Percentiles rank a stretch among this genome's conserved stretches.
These are phyloP conservation scores for Etia nguti DNA, from an alignment of 2,113 vertebrate species.

Conservation along the genomic window DNA sequence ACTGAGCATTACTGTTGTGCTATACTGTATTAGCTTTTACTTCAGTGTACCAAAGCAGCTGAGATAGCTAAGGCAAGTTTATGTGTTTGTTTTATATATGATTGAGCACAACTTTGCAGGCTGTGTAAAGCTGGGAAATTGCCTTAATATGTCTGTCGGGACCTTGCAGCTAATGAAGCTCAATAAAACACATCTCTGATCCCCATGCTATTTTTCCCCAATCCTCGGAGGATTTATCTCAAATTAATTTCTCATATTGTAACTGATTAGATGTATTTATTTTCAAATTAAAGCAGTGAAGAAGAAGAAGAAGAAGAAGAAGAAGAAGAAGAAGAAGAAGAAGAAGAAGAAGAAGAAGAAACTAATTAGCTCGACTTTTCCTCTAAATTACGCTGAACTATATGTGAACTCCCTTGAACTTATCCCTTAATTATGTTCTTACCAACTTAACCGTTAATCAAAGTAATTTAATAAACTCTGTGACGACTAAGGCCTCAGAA, in stretches of 20 bases:
- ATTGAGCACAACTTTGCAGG: background rate
- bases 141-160: background rate
- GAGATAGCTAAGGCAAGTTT: background rate
- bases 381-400: background rate
- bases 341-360: background rate
- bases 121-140: background rate
- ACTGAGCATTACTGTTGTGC: background rate
- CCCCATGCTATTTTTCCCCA: background rate
- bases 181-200: background rate
- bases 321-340: no score
- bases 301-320: background rate
- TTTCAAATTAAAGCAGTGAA: background rate
- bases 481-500: background rate
- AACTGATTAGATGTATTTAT: background rate
- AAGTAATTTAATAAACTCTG: slow-evolving; percentile 43
- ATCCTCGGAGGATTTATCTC: background rate
- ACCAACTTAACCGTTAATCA: slow-evolving; percentile 10
- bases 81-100: background rate
- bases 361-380: slow-evolving; percentile 19
- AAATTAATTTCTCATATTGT: background rate
- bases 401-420: slow-evolving; percentile 24
- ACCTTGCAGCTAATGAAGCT: background rate
- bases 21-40: background rate
- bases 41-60: background rate
- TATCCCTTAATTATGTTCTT: slow-evolving; percentile 16